Conservation (phyloP, 2,888 invertebrate species). For the Leptodirus hochenwartii region DNA sequence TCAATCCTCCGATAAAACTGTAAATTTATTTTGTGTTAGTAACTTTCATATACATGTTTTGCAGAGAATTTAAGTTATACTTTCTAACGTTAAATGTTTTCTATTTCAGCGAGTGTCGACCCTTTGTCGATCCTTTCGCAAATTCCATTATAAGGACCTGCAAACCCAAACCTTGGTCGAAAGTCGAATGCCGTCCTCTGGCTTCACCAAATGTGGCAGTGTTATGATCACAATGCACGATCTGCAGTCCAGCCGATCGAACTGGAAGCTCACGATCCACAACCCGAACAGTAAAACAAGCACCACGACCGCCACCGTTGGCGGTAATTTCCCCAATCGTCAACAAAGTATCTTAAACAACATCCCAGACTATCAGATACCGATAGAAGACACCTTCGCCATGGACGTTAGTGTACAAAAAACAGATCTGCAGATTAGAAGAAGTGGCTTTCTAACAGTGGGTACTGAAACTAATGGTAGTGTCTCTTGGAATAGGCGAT, state of each 20-base stretch:
- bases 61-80: too few relatives aligned
- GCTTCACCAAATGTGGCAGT: conserved; percentile 7
- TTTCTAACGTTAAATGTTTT: too few relatives aligned
- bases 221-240: conserved; percentile 8
- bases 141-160: conserved; percentile 10
- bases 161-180: conserved; percentile 10
- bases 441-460: conserved; percentile 32
- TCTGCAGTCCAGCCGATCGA: conserved; percentile 13
- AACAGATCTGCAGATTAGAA: too few relatives aligned
- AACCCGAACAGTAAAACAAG: conserved; percentile 16
- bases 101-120: conserved; percentile 4
- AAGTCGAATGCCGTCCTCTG: conserved; percentile 9
- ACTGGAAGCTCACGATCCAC: conserved; percentile 17
- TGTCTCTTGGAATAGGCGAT: conserved; percentile 34
- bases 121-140: conserved; percentile 5
- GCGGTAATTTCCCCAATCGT: conserved; percentile 15
- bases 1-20: too few relatives aligned
- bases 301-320: conserved; percentile 17
- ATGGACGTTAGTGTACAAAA: too few relatives aligned
- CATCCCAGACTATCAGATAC: conserved; percentile 16
- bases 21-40: too few relatives aligned
- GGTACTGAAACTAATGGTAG: conserved; percentile 24
- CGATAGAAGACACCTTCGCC: too few relatives aligned
- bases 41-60: too few relatives aligned
- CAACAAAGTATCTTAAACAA: too few relatives aligned